Conservation (phyloP, 2,113 vertebrate species). For the Malurus alboscapulatus region DNA sequence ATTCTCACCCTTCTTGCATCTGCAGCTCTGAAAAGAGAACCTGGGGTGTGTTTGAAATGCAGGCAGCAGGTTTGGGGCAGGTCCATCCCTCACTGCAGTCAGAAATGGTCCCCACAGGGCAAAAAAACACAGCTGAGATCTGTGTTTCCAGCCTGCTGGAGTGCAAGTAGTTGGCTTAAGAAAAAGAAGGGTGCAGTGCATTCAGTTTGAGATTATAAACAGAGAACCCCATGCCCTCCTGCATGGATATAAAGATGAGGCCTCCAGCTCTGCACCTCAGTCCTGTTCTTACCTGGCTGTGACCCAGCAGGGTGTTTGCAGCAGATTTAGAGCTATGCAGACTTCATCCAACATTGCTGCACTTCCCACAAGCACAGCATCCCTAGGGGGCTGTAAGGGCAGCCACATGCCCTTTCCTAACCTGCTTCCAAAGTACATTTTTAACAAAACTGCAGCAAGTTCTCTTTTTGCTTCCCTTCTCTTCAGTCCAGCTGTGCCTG, state of each 20-base stretch:
- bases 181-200: not conserved
- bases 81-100: not conserved
- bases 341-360: not conserved
- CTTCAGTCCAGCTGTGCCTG: not conserved
- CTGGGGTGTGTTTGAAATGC: not conserved
- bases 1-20: not conserved
- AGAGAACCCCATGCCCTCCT: not conserved
- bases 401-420: conserved; percentile 9
- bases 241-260: not conserved
- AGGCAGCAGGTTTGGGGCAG: not conserved
- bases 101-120: not conserved
- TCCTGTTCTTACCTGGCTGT: conserved; percentile 35
- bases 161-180: not conserved
- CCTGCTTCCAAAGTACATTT: conserved; percentile 9
- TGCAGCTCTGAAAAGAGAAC: not conserved
- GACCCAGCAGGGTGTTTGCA: conserved; percentile 21
- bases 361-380: not conserved
- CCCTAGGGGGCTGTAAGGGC: not conserved
- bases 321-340: conserved; percentile 22
- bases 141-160: not conserved
- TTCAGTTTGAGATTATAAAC: not conserved
- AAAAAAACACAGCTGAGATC: not conserved
- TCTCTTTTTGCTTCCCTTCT: not conserved
- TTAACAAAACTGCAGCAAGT: not conserved
- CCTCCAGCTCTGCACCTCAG: not conserved